A percentile compares a stretch with the other conserved stretches of the same genome.
These are phyloP conservation scores for Oreochromis grahami DNA, from an alignment of 2,797 vertebrate species.

Conservation along the genomic window DNA sequence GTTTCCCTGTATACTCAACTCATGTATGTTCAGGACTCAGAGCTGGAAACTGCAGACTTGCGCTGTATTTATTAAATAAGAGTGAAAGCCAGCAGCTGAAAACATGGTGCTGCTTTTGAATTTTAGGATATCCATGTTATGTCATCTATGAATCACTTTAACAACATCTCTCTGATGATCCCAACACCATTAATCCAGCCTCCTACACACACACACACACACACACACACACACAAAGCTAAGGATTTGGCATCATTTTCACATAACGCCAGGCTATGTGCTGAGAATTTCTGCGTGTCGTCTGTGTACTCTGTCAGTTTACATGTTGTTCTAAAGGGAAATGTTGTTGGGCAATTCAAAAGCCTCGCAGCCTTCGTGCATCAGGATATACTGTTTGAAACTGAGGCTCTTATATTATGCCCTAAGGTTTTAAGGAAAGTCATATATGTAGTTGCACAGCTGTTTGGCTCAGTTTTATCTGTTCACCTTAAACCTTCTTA, in stretches of 20 bases:
- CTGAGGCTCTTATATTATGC: not conserved
- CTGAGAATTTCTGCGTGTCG: not conserved
- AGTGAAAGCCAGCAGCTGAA: not conserved
- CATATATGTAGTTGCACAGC: not conserved
- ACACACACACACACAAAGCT: not conserved
- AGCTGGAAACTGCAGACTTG: not conserved
- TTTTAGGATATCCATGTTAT: not conserved
- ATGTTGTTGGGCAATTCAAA: not conserved
- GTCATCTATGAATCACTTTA: slow-evolving; percentile 5
- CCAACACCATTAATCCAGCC: slow-evolving; percentile 12
- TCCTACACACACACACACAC: not conserved
- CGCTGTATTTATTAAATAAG: not conserved
- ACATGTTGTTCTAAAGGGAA: not conserved
- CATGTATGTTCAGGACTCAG: not conserved
- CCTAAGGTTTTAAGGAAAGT: not conserved
- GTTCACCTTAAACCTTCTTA: not conserved
- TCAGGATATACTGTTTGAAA: not conserved
- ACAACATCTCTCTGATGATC: not conserved
- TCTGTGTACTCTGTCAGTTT: not conserved
- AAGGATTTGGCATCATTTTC: not conserved
- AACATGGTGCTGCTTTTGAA: not conserved
- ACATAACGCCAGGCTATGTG: not conserved
- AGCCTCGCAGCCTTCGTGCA: not conserved
- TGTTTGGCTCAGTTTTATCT: slow-evolving; percentile 8
- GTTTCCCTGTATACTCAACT: not conserved